Base-by-base conservation (phyloP, 1,140 invertebrate genomes). In the Latrodectus geometricus region DNA sequence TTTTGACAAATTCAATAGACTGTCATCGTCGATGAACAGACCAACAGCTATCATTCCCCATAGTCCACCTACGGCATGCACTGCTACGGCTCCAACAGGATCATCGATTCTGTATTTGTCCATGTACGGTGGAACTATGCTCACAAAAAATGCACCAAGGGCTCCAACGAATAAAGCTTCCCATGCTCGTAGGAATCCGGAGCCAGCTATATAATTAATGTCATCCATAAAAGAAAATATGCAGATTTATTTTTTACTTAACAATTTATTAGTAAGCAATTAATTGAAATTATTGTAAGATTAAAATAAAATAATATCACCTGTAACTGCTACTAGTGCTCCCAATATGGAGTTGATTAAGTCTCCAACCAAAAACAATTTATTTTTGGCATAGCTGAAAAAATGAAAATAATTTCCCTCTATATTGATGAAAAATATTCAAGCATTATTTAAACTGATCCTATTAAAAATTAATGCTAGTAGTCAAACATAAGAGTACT, bases 21-120 rank as follows among this genome's bases (percentile, higher is more conserved):
- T 80, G 74, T 91, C 90, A 17, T 89, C 87, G 49, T 90, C 75
- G 17, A 89, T 88, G 75, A 91, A 91, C 11, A 91, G 88, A 9
- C 91, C 90, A 15, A 91, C 90, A 76, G 89, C 87, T n/a, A 91
- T 77, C 90, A 91, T 90, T 35, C 91, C 91, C 91, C 91, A 91
- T 1, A 89, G 61, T 48, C 90, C 89, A 20, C 89, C 90, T 48
- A 91, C 88, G 4, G 90, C 91, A 85, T 92, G 91, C 1, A 91
- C 91, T 11, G 91, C 90, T n/a, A 91, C 88, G 50, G 91, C 90
- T 69, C 91, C 91, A 49, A 91, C 91, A 20, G 91, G 91, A 88
- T 91, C 91, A 76, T 92, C 91, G 61, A 92, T 90, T 77, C 89
- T 76, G 17, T 90, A 84, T 20, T 82, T 88, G 74, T 91, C 91